Evolutionary conservation across 1,140 invertebrate species (phyloP).

Genomic region (Piezodorus guildinii): DNA sequence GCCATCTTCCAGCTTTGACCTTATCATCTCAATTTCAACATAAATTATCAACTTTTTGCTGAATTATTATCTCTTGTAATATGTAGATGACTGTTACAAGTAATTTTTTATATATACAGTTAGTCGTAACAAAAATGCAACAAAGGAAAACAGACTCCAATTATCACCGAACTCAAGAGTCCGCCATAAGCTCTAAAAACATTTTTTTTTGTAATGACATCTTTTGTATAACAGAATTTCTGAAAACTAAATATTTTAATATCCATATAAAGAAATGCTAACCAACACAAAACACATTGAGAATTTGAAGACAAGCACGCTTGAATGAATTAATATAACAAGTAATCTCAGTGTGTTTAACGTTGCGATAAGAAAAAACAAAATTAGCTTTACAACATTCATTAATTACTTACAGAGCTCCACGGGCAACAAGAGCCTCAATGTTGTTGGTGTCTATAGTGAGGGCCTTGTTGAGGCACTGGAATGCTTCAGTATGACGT

Average conservation of each 20-base stretch:
- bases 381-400: background rate
- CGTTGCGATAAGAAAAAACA: too few relatives aligned
- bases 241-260: too few relatives aligned
- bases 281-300: too few relatives aligned
- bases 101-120: background rate
- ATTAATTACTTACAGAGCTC: conserved; percentile 56
- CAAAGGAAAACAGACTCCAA: conserved; percentile 7
- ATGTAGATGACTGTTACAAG: background rate
- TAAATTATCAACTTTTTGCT: background rate
- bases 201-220: background rate
- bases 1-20: conserved; percentile 6
- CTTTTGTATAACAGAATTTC: too few relatives aligned
- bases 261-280: too few relatives aligned
- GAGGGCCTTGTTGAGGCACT: conserved; percentile 85
- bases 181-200: conserved; percentile 12
- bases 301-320: too few relatives aligned
- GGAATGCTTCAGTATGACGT: conserved; percentile 82
- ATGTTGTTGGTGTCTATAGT: conserved; percentile 86
- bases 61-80: background rate
- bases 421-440: conserved; percentile 84
- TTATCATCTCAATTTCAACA: background rate
- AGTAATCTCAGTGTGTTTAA: too few relatives aligned
- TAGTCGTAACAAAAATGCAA: conserved; percentile 10
- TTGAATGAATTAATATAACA: too few relatives aligned
- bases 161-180: conserved; percentile 1